A percentile compares a stretch with the other conserved stretches of the same genome.
Conservation (phyloP, 2,888 invertebrate species). For the Oithona nana region DNA sequence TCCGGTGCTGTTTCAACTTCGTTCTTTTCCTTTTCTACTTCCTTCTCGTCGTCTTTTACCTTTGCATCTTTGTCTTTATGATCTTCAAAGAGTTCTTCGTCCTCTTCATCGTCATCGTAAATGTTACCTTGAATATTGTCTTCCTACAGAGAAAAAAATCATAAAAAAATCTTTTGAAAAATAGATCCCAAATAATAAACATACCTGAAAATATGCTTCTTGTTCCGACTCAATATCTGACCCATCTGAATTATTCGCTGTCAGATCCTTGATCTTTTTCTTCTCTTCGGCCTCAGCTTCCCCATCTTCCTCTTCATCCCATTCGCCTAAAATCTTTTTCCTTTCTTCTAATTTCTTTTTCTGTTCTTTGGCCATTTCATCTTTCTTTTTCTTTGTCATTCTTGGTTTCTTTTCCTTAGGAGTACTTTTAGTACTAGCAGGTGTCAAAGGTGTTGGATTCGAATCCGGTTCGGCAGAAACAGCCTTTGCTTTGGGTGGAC, state of each 20-base stretch:
- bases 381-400: conserved; percentile 22
- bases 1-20: conserved; percentile 15
- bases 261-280: background rate
- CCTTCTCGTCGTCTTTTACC: background rate
- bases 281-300: conserved; percentile 22
- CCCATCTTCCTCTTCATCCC: conserved; percentile 45
- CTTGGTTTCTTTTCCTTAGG: conserved; percentile 11
- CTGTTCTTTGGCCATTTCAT: conserved; percentile 25
- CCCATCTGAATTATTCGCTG: background rate
- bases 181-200: no score
- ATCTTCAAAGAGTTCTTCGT: conserved; percentile 6
- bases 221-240: background rate
- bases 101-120: conserved; percentile 17
- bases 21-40: background rate
- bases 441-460: background rate
- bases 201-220: background rate
- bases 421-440: background rate
- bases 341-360: conserved; percentile 23
- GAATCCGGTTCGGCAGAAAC: background rate
- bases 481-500: background rate
- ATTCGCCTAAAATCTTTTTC: conserved; percentile 50
- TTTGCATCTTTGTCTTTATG: conserved; percentile 3
- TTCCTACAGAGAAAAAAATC: no score
- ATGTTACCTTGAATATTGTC: background rate
- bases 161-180: no score